Percentiles rank a stretch among this genome's conserved stretches.
Conservation (phyloP, 2,888 invertebrate species). For the Macaria liturata region DNA sequence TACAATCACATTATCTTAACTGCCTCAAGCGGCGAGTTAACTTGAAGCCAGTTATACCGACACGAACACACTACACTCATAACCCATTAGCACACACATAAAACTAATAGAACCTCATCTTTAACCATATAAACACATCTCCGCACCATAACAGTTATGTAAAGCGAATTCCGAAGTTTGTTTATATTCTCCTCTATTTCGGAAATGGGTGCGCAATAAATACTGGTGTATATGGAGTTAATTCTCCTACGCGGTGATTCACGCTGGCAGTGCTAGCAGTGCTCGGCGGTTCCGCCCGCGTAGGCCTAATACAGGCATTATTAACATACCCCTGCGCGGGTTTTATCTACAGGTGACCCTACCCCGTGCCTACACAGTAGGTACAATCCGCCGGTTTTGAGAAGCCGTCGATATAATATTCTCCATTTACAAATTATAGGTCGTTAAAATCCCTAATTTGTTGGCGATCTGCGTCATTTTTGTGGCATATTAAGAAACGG, state of each 20-base stretch:
- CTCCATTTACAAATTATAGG: constrained; percentile 38
- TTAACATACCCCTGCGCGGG: constrained; percentile 63
- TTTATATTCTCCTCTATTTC: constrained; percentile 27
- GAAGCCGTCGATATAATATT: constrained; percentile 34
- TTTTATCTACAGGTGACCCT: constrained; percentile 47
- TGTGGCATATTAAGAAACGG: constrained; percentile 32
- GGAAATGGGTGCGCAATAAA: constrained; percentile 20
- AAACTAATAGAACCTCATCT: constrained; percentile 28
- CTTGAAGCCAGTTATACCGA: constrained; percentile 7
- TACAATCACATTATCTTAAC: constrained; percentile 7
- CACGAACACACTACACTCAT: constrained; percentile 10
- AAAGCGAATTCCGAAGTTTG: constrained; percentile 29
- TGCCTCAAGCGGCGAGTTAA: not conserved
- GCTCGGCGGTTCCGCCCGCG: constrained; percentile 30
- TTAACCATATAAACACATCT: constrained; percentile 9
- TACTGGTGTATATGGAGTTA: constrained; percentile 25
- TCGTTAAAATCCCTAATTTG: constrained; percentile 37
- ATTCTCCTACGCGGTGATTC: constrained; percentile 67
- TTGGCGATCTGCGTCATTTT: constrained; percentile 32
- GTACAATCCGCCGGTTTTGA: constrained; percentile 17
- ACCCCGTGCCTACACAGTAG: constrained; percentile 18
- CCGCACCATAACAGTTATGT: constrained; percentile 27
- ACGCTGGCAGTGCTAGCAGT: constrained; percentile 31
- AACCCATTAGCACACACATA: constrained; percentile 31
- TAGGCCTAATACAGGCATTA: constrained; percentile 60